Evolutionary conservation across 2,113 vertebrate genomes (phyloP).

Genomic region (Semicossyphus pulcher): DNA sequence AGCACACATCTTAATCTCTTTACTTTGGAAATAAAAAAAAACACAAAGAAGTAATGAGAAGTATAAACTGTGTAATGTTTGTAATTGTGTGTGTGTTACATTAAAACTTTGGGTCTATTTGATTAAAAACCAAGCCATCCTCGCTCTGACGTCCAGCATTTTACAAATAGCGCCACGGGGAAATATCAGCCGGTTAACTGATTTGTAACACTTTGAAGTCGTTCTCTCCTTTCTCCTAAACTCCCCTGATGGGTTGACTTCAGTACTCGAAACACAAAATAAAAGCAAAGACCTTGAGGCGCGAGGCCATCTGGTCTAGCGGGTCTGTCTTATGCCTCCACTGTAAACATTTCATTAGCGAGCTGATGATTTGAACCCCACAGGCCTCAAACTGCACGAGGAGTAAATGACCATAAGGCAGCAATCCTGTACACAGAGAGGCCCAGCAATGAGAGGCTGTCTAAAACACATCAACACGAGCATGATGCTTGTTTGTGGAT

Average conservation of each 20-base stretch:
- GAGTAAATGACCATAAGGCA: conserved; percentile 20
- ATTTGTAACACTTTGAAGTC: conserved; percentile 62
- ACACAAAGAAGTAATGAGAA: conserved; percentile 38
- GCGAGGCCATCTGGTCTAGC: conserved; percentile 46
- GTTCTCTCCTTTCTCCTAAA: conserved; percentile 57
- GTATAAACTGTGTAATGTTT: conserved; percentile 25
- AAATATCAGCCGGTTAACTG: conserved; percentile 21
- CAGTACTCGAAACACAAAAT: conserved; percentile 41
- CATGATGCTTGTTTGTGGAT: neutral
- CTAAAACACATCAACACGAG: neutral
- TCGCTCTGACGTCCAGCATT: neutral
- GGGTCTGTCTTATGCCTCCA: conserved; percentile 11
- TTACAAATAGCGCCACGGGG: conserved; percentile 20
- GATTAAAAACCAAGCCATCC: conserved; percentile 14
- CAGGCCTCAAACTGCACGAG: conserved; percentile 27
- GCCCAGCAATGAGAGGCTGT: neutral
- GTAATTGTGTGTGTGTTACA: no score
- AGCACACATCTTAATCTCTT: conserved; percentile 42
- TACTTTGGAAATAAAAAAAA: conserved; percentile 30
- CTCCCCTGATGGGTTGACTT: conserved; percentile 32
- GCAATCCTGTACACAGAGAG: conserved; percentile 6
- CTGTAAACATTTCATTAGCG: conserved; percentile 63
- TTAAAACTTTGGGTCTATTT: conserved; percentile 25
- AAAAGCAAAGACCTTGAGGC: conserved; percentile 57
- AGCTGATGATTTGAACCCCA: conserved; percentile 37